Conservation (phyloP, 2,113 vertebrate species). For the Psittacara wagleri region DNA sequence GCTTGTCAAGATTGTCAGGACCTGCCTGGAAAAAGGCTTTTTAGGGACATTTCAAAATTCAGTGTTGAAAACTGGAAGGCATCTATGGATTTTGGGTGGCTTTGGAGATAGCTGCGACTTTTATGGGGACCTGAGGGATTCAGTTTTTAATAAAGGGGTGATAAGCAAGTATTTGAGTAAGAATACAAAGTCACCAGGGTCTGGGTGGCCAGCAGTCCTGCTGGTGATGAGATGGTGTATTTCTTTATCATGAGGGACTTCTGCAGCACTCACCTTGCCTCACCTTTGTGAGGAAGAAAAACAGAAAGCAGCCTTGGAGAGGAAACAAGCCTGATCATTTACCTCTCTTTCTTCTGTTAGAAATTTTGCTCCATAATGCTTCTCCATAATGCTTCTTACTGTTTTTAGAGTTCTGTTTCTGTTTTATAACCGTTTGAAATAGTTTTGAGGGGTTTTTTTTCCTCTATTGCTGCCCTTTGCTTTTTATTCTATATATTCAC, state of each 20-base stretch:
- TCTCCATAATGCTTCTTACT: not conserved
- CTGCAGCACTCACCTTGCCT: not conserved
- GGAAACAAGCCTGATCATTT: not conserved
- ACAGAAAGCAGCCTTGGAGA: constrained; percentile 5
- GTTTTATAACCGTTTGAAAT: constrained; percentile 44
- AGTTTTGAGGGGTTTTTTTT: not conserved
- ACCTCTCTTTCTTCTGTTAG: constrained; percentile 3
- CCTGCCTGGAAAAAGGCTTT: not conserved
- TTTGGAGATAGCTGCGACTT: not conserved
- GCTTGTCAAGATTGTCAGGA: not conserved
- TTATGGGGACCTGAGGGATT: not conserved
- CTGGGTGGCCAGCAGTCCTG: not conserved
- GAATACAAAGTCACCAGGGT: not conserved
- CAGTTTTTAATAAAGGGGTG: not conserved
- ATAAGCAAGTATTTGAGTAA: not conserved
- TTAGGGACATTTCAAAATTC: not conserved
- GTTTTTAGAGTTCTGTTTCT: constrained; percentile 29
- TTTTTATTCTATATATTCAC: constrained; percentile 70
- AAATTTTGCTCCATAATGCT: not conserved
- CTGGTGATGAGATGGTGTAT: not conserved
- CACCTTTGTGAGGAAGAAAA: not conserved
- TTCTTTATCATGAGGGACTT: not conserved
- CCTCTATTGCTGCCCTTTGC: constrained; percentile 49
- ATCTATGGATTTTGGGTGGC: not conserved
- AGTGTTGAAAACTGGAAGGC: not conserved